A percentile compares a stretch with the other conserved stretches of the same genome.
Conservation (phyloP, 1,140 invertebrate genomes). For the Agraylea sexmaculata region DNA sequence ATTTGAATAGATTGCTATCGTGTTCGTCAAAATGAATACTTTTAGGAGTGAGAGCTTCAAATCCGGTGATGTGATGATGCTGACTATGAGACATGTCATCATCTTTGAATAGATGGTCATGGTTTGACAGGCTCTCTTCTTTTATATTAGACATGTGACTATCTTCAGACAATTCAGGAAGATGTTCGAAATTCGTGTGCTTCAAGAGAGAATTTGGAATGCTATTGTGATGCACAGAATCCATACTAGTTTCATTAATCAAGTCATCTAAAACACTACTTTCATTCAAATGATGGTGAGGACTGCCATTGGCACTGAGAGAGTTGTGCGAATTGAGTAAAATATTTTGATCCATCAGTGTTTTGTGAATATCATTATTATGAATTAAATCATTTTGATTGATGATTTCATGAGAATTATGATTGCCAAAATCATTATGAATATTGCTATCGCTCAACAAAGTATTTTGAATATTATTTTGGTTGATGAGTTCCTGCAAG, state of each 20-base stretch:
- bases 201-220: constrained; percentile 23
- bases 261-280: constrained; percentile 26
- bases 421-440: constrained; percentile 14
- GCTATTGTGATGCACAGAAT: constrained; percentile 24
- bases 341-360: constrained; percentile 17
- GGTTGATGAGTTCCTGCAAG: constrained; percentile 15
- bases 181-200: constrained; percentile 10
- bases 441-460: constrained; percentile 13
- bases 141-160: constrained; percentile 13
- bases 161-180: constrained; percentile 11
- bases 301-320: constrained; percentile 4
- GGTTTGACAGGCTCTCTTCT: constrained; percentile 4
- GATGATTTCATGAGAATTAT: constrained; percentile 14
- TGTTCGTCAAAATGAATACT: constrained; percentile 7
- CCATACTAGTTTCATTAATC: constrained; percentile 31
- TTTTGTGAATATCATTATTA: constrained; percentile 15
- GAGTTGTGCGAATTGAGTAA: constrained; percentile 13
- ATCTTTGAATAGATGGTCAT: constrained; percentile 24
- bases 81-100: constrained; percentile 25
- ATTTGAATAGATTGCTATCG: constrained; percentile 16
- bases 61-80: constrained; percentile 8
- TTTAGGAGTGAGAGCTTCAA: constrained; percentile 12
- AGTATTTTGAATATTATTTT: constrained; percentile 13
- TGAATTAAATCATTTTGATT: constrained; percentile 15
- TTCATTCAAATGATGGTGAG: constrained; percentile 14